Base-by-base conservation (phyloP, 2,797 vertebrate genomes). In the Cyclopterus lumpus region DNA sequence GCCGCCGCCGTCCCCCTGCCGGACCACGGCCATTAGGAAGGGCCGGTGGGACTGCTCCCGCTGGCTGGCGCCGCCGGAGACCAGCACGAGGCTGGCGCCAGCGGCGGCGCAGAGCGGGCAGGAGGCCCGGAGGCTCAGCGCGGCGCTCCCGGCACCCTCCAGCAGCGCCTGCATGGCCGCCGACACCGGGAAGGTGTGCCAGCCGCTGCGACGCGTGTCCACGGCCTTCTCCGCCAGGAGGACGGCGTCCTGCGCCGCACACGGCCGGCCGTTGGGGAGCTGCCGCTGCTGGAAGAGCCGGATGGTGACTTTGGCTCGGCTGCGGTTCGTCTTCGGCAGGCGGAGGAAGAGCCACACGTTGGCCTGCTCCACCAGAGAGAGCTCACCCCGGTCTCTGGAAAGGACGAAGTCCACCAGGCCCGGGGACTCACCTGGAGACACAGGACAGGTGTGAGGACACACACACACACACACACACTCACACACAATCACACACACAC, bases 281-380 rank as follows among this genome's bases (percentile, higher is more conserved):
- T 24, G 77, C 30, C 75, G 80, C 79, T 95, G 96, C 88, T 97
- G 96, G 80, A 96, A 94, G n/a, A 99, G 94, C 3, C 92, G 95
- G 75, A 99, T 97, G 81, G 95, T 95, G 75, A 99, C 95, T 91
- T 96, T 98, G 84, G 96, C 95, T 42, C 97, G 94, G 85, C 96
- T 99, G 79, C 97, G 95, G 86, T 98, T 98, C 81, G 95, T 94
- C 91, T 99, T 99, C 8, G 97, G 94, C 86, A 99, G 88, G 77
- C 97, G 97, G 8, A 99, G 93, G 86, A 99, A 99, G 75, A 99
- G 95, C 98, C 98, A 99, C 60, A 99, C 93, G 77, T 99, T 97
- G 8, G 98, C 97, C 55, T 97, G 97, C 64, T 97, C 96, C 92
- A 99, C 97, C 87, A 98, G 91, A 0, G 97, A 96, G n/a, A 97